These are phyloP conservation scores for Xiphophorus birchmanni DNA, from an alignment of 2,797 vertebrate species.

Conservation along the genomic window DNA sequence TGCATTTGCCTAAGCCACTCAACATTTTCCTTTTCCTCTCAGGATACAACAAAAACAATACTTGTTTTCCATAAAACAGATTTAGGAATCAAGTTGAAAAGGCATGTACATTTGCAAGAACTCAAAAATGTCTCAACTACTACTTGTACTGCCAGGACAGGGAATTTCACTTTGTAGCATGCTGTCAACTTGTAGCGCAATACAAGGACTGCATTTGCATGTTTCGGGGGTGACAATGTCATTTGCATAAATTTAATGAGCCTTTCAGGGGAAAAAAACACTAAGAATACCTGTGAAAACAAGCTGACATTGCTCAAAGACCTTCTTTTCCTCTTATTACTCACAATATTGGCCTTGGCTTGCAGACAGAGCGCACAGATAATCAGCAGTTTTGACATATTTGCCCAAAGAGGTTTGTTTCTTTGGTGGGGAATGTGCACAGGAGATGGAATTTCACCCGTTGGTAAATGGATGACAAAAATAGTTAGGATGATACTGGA, in stretches of 20 bases:
- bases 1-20: background rate
- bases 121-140: conserved; percentile 11
- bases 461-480: conserved; percentile 70
- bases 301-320: conserved; percentile 75
- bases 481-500: conserved; percentile 57
- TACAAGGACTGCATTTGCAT: conserved; percentile 68
- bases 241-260: conserved; percentile 81
- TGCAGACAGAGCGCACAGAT: conserved; percentile 63
- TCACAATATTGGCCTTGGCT: conserved; percentile 71
- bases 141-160: conserved; percentile 32
- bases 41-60: background rate
- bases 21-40: background rate
- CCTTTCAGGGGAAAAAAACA: conserved; percentile 52
- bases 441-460: conserved; percentile 70
- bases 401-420: conserved; percentile 60
- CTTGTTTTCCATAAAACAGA: conserved; percentile 13
- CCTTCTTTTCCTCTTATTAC: conserved; percentile 49
- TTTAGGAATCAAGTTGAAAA: conserved; percentile 9
- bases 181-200: conserved; percentile 53
- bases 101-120: conserved; percentile 40
- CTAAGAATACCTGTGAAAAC: conserved; percentile 67
- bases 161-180: conserved; percentile 43
- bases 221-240: conserved; percentile 68
- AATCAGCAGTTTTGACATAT: conserved; percentile 74
- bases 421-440: conserved; percentile 47